These are phyloP conservation scores for Sebastes minor DNA, from an alignment of 2,797 vertebrate species.

Conservation along the genomic window DNA sequence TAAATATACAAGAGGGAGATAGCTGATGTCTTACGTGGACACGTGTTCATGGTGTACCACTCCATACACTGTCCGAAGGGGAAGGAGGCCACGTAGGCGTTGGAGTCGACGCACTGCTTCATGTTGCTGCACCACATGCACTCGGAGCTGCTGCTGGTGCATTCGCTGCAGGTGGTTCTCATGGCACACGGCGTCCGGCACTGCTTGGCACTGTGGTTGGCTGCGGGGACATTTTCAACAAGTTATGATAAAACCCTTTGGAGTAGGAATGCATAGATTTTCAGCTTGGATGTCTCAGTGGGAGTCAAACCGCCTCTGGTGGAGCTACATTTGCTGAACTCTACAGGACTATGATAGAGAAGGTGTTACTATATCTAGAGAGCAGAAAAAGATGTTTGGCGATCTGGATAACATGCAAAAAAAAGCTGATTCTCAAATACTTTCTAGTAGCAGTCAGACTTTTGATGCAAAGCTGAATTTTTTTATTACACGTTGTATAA, in stretches of 20 bases:
- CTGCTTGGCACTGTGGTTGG: constrained; percentile 97
- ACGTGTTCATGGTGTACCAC: constrained; percentile 97
- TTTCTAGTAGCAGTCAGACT: too few relatives aligned
- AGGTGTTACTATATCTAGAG: background rate
- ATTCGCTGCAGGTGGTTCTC: constrained; percentile 88
- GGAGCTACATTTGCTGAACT: background rate
- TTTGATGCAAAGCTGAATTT: background rate
- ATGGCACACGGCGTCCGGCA: constrained; percentile 94
- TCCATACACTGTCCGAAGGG: constrained; percentile 99
- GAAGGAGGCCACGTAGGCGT: constrained; percentile 97
- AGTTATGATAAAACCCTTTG: background rate
- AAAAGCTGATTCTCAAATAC: background rate
- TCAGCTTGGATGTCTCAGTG: background rate
- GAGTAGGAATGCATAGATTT: background rate
- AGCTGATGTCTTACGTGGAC: constrained; percentile 87
- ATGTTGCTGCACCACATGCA: constrained; percentile 99
- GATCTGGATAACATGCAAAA: background rate
- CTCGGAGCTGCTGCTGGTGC: constrained; percentile 95
- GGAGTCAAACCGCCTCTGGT: background rate
- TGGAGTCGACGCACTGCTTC: constrained; percentile 98
- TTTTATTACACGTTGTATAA: background rate
- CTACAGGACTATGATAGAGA: background rate
- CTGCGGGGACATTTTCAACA: constrained; percentile 67
- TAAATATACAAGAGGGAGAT: fast-evolving
- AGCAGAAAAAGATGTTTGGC: background rate